Percentiles rank a stretch among this genome's conserved stretches.
These are phyloP conservation scores for Drosophila neotestacea DNA, from an alignment of 2,888 invertebrate genomes.

Conservation along the genomic window DNA sequence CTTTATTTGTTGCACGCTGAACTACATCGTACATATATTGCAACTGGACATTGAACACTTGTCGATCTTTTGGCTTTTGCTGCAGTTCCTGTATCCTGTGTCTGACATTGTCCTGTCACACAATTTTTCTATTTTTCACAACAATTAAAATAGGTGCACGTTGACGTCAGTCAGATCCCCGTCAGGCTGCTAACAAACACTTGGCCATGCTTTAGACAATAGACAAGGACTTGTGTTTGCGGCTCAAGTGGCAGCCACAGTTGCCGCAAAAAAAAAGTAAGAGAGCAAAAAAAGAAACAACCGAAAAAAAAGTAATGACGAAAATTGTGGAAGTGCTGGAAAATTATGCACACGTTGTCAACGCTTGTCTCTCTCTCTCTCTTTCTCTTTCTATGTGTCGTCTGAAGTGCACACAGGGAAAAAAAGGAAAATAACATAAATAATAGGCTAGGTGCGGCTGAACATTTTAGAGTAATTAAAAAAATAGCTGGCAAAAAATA, in stretches of 20 bases:
- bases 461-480: constrained; percentile 81
- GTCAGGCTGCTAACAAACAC: constrained; percentile 72
- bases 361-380: constrained; percentile 39
- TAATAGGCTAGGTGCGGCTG: constrained; percentile 69
- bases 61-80: constrained; percentile 42
- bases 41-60: constrained; percentile 54
- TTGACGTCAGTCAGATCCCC: constrained; percentile 52
- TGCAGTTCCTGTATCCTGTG: constrained; percentile 34
- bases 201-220: constrained; percentile 80
- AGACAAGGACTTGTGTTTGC: constrained; percentile 78
- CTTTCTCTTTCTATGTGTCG: constrained; percentile 27
- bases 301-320: constrained; percentile 71
- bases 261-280: constrained; percentile 28
- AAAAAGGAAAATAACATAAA: constrained; percentile 56
- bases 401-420: constrained; percentile 30
- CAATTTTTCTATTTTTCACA: constrained; percentile 40
- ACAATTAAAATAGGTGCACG: constrained; percentile 80
- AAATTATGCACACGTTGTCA: constrained; percentile 76
- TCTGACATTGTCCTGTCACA: constrained; percentile 8
- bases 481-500: constrained; percentile 58
- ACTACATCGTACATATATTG: not conserved
- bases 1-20: no score
- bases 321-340: constrained; percentile 78
- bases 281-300: constrained; percentile 27
- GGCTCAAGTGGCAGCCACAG: constrained; percentile 77